Base-by-base conservation (phyloP, 92 coral and sea anemone genomes). In the Umimayanthus kanabou region DNA sequence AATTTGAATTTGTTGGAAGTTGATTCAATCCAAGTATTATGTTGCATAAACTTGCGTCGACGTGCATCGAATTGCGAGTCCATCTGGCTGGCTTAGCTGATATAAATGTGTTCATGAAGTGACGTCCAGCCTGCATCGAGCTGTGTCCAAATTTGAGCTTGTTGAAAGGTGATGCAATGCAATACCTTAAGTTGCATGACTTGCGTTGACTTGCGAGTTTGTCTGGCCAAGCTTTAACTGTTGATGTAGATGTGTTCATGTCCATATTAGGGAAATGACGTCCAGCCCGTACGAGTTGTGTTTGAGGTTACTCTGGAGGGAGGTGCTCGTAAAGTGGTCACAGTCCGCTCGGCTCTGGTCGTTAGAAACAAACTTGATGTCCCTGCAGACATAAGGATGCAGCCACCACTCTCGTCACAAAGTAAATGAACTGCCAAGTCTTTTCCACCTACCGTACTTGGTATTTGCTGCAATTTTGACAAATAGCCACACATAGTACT, bases 311-410 rank as follows among this genome's bases (percentile, higher is more conserved):
- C 95, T 26, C 85, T 97, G 79, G 97, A 95, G 84, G 98, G 95
- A 15, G 94, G 99, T 23, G 98, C 98, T 5, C 97, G 96, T n/a
- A 97, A 97, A 74, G 98, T 97, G 13, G 99, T 97, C 82, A 95
- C 97, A 30, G 92, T 97, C 58, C 93, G 95, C 49, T 97, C 99
- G 49, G 97, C 99, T 16, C 92, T 97, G 83, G 93, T 87, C 67
- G 47, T 97, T 10, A 91, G 80, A 77, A 97, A 97, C 91, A 97
- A 95, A 85, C 94, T 93, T 69, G 97, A 97, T 86, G 64, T 94
- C 23, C 97, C 98, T 4, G 66, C 92, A 69, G 97, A 97, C 61
- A 91, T 95, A 4, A 94, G 89, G 81, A 86, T 97, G 47, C 94
- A 95, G 71, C 95, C 93, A 71, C 95, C 93, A 26, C 88, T 92